Evolutionary conservation across 2,113 vertebrate genomes (phyloP), one percentile per base, ranked within the genome.

Genomic region (Antigone vipio): DNA sequence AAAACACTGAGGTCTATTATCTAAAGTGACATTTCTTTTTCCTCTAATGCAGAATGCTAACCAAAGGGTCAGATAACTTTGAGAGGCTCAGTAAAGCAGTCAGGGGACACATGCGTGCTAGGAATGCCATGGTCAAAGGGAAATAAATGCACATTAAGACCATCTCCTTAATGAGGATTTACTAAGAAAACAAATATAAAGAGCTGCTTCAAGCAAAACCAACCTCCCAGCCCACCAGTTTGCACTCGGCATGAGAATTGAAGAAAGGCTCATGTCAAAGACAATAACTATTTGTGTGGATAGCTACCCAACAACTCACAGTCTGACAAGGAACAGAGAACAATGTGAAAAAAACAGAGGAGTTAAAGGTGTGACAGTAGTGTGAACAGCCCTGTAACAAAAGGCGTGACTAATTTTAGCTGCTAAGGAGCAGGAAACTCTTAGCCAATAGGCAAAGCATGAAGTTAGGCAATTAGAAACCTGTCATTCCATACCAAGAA

Each of bases 401-500:
- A 83, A 87, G 24, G 69, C 12, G 9, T 77, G 38, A 88, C 83
- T 92, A 58, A 92, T 93, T 94, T 84, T 79, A 96, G 32, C 74
- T 45, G 9, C 32, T 77, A 42, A 60, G 75, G 63, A 94, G 58
- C 55, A 85, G 63, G 58, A 93, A 92, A n/a, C 67, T 94, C 78
- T 42, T 85, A 60, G 66, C 76, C 96, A 88, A 47, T 53, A 93
- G 77, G 69, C 62, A 89, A 81, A 91, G 80, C 56, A 50, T 90
- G 80, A 91, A 89, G 59, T 91, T 79, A 88, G 72, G 71, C 84
- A 89, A 83, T 97, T 95, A 96, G 92, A 96, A 96, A 85, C 67
- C 81, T 96, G 85, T 95, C 76, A 96, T 88, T 96, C 84, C 80
- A 89, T 89, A 82, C 74, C 21, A 95, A 86, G 94, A 95, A 95